Conservation (phyloP, 1,140 invertebrate species). For the Uloborus diversus region DNA sequence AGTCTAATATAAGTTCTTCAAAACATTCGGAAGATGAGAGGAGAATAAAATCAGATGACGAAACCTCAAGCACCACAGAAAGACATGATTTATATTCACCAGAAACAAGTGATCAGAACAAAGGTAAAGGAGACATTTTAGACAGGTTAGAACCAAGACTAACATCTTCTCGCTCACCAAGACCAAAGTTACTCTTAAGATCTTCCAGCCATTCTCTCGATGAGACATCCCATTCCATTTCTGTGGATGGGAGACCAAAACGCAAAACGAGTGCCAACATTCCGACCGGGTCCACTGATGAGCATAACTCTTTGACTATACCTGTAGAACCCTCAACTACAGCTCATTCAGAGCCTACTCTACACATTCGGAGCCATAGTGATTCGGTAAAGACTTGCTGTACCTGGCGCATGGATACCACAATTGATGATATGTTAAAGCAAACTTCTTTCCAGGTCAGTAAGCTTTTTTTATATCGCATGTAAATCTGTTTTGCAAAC, state of each 20-base stretch:
- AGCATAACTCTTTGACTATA: background rate
- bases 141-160: background rate
- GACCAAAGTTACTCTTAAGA: background rate
- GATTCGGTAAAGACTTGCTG: conserved; percentile 46
- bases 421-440: background rate
- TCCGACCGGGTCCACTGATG: conserved; percentile 5
- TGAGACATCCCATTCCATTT: conserved; percentile 40
- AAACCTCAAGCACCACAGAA: too few species aligned
- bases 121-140: too few species aligned
- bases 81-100: too few species aligned
- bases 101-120: too few species aligned
- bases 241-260: conserved; percentile 61
- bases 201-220: conserved; percentile 47
- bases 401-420: conserved; percentile 28
- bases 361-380: conserved; percentile 47
- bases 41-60: too few species aligned
- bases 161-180: background rate
- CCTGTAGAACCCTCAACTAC: conserved; percentile 16
- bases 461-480: background rate
- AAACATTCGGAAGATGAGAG: too few species aligned
- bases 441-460: conserved; percentile 15
- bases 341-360: conserved; percentile 31
- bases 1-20: too few species aligned
- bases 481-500: background rate
- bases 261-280: conserved; percentile 70